A percentile compares a stretch with the other conserved stretches of the same genome.
Conservation (phyloP, 2,113 vertebrate genomes). For the Erinaceus europaeus region DNA sequence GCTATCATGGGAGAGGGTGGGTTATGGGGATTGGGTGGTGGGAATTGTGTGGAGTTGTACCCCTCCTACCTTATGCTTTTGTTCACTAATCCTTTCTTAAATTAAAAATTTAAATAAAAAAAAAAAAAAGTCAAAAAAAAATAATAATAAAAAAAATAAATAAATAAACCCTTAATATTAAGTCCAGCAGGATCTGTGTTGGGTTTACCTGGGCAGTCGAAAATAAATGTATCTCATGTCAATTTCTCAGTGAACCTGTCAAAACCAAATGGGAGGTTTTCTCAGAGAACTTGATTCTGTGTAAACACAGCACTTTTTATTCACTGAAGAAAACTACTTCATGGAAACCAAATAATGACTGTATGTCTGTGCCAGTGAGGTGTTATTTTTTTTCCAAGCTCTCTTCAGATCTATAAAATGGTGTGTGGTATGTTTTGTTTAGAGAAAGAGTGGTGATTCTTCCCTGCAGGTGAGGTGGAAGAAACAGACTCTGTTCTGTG, state of each 20-base stretch:
- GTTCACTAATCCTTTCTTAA: no score
- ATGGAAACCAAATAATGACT: constrained; percentile 54
- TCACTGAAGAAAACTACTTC: constrained; percentile 58
- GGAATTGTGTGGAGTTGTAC: no score
- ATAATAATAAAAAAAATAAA: no score
- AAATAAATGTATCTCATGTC: constrained; percentile 56
- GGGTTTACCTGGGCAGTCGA: constrained; percentile 38
- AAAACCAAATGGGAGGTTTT: constrained; percentile 59
- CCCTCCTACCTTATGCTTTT: no score
- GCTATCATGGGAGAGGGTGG: no score
- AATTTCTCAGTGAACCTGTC: constrained; percentile 64
- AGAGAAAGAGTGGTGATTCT: constrained; percentile 1
- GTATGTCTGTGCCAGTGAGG: constrained; percentile 17
- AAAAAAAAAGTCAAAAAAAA: no score
- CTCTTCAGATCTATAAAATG: constrained; percentile 36
- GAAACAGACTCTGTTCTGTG: constrained; percentile 44
- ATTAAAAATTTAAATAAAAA: no score
- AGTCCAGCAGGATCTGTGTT: constrained; percentile 24
- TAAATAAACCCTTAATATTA: constrained; percentile 38
- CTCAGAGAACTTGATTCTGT: constrained; percentile 45
- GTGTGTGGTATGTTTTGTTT: constrained; percentile 37
- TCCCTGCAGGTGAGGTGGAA: constrained; percentile 12
- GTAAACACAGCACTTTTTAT: constrained; percentile 64
- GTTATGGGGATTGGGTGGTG: no score
- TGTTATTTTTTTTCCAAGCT: constrained; percentile 25